Conservation (phyloP, 2,797 vertebrate genomes). For the Bradypodion ventrale region DNA sequence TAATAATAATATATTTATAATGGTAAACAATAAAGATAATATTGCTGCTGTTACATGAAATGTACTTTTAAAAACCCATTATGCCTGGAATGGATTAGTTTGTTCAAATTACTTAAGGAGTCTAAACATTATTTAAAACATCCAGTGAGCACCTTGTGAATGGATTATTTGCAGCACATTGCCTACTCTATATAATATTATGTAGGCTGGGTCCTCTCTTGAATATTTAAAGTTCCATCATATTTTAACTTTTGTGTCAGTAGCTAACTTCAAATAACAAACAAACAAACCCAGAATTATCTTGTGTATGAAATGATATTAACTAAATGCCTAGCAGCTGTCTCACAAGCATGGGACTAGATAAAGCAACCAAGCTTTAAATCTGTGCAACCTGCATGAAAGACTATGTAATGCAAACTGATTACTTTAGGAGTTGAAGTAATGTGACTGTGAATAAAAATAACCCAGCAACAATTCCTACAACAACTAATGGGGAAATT, state of each 20-base stretch:
- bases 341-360: conserved; percentile 71
- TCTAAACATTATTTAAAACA: conserved; percentile 3
- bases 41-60: conserved; percentile 25
- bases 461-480: conserved; percentile 79
- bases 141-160: neutral
- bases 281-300: conserved; percentile 58
- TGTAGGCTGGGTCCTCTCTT: neutral
- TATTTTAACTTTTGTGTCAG: conserved; percentile 18
- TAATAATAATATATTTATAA: neutral
- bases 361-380: conserved; percentile 77
- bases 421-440: conserved; percentile 78
- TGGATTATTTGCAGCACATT: neutral
- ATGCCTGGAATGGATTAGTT: neutral
- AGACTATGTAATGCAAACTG: conserved; percentile 75
- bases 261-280: conserved; percentile 58
- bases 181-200: neutral
- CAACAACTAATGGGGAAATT: conserved; percentile 75
- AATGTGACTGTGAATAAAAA: conserved; percentile 77
- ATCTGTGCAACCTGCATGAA: conserved; percentile 76
- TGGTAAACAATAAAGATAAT: neutral
- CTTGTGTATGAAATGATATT: conserved; percentile 71
- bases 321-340: conserved; percentile 78
- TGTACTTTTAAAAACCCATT: conserved; percentile 22
- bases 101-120: conserved; percentile 16
- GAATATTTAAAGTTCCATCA: conserved; percentile 27